Evolutionary conservation across 64 coral and sea anemone species (phyloP).

Genomic region (Dendronephthya gigantea): DNA sequence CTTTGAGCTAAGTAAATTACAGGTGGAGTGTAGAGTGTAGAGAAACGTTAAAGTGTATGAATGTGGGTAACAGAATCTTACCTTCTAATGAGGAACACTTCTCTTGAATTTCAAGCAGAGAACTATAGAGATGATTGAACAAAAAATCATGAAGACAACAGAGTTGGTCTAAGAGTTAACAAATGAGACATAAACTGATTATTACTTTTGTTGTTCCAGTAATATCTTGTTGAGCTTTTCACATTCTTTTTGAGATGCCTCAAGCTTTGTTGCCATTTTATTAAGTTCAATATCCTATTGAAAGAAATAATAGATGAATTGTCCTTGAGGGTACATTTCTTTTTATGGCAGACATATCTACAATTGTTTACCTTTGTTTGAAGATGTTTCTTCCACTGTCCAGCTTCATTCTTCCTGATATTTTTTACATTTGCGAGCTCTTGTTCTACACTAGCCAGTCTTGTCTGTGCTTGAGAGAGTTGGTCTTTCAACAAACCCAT

Average conservation of each 20-base stretch:
- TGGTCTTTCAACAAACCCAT: not conserved
- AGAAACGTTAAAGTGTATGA: too few species aligned
- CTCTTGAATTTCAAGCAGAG: constrained; percentile 71
- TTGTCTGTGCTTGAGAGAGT: not conserved
- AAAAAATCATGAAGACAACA: too few species aligned
- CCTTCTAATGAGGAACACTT: constrained; percentile 85
- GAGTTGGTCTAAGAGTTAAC: too few species aligned
- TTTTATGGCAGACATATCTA: too few species aligned
- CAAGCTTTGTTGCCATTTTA: constrained; percentile 55
- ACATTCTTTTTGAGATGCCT: constrained; percentile 56
- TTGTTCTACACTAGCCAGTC: not conserved
- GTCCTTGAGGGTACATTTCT: too few species aligned
- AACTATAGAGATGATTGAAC: constrained; percentile 48
- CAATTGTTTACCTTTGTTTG: not conserved
- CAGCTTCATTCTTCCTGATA: not conserved
- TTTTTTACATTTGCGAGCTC: not conserved
- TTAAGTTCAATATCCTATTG: constrained; percentile 58
- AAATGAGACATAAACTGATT: not conserved
- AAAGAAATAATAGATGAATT: not conserved
- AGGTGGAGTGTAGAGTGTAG: too few species aligned
- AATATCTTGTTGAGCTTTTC: constrained; percentile 53
- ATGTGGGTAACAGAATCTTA: too few species aligned
- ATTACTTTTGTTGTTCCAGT: constrained; percentile 72
- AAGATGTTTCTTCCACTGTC: not conserved
- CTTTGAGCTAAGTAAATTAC: constrained; percentile 65